Conservation (phyloP, 2,113 vertebrate genomes). For the Oryzias curvinotus region DNA sequence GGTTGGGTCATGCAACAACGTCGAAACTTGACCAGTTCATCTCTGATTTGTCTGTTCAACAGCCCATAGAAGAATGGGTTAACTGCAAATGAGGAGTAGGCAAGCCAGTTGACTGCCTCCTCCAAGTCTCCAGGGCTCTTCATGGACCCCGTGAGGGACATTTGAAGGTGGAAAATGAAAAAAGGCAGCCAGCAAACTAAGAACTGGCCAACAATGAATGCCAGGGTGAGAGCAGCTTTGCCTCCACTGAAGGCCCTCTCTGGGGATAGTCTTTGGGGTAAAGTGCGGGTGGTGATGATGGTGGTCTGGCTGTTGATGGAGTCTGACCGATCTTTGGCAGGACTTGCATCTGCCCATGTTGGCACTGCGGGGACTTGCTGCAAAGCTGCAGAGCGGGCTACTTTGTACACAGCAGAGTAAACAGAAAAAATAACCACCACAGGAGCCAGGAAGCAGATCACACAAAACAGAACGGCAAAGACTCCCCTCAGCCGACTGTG, state of each 20-base stretch:
- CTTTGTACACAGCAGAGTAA: conserved; percentile 87
- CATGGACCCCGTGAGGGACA: conserved; percentile 70
- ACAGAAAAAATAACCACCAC: conserved; percentile 85
- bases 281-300: conserved; percentile 76
- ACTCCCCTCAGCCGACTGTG: conserved; percentile 80
- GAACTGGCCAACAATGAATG: conserved; percentile 92
- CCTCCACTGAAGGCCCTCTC: conserved; percentile 82
- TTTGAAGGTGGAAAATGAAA: conserved; percentile 88
- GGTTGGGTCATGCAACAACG: conserved; percentile 74
- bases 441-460: conserved; percentile 85
- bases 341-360: conserved; percentile 65
- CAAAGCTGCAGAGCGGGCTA: conserved; percentile 85
- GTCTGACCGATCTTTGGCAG: conserved; percentile 77
- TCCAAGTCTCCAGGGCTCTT: conserved; percentile 75
- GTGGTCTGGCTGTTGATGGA: conserved; percentile 88
- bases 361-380: conserved; percentile 73
- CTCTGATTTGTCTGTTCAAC: conserved; percentile 88
- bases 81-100: conserved; percentile 89
- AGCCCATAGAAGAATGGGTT: conserved; percentile 93
- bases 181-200: conserved; percentile 93
- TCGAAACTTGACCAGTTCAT: conserved; percentile 85
- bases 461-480: conserved; percentile 85
- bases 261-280: conserved; percentile 75
- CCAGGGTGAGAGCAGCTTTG: conserved; percentile 88
- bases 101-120: conserved; percentile 88